Conservation (phyloP, 37 sponge, comb jelly and placozoan genomes). For the Eunapius fragilis region DNA sequence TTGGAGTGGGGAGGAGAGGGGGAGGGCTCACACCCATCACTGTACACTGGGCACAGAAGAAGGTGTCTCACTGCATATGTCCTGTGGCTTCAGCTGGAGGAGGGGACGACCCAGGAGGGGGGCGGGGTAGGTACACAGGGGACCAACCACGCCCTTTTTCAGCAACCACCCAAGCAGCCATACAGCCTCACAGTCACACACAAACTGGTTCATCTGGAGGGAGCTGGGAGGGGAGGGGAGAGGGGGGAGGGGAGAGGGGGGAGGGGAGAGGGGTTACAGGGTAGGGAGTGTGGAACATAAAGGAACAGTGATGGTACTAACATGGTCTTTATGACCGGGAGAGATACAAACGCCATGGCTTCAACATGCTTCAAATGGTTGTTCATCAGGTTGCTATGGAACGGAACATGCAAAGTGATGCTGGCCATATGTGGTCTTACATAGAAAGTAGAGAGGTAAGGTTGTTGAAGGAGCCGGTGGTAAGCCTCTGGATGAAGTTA, state of each 20-base stretch:
- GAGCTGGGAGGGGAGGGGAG: background rate
- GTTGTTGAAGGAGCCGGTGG: background rate
- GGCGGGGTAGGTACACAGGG: background rate
- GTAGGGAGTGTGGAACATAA: too few relatives aligned
- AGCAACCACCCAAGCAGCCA: background rate
- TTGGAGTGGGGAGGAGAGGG: background rate
- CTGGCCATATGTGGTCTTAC: too few relatives aligned
- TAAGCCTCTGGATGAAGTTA: too few relatives aligned
- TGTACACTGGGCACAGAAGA: too few relatives aligned
- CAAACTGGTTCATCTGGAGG: background rate
- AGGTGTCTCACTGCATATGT: background rate
- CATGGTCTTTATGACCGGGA: background rate
- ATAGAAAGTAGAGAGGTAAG: background rate
- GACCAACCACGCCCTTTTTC: background rate
- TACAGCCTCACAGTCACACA: background rate
- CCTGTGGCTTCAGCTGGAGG: slow-evolving; percentile 9
- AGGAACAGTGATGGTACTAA: background rate
- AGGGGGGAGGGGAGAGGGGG: too few relatives aligned
- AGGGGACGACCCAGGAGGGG: background rate
- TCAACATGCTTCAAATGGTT: background rate
- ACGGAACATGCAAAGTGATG: background rate
- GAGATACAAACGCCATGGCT: background rate
- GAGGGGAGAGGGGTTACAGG: too few relatives aligned
- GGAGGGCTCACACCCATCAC: too few relatives aligned
- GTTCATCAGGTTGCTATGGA: background rate